Evolutionary conservation across 2,797 vertebrate genomes (phyloP).

Genomic region (Gymnothorax javanicus): DNA sequence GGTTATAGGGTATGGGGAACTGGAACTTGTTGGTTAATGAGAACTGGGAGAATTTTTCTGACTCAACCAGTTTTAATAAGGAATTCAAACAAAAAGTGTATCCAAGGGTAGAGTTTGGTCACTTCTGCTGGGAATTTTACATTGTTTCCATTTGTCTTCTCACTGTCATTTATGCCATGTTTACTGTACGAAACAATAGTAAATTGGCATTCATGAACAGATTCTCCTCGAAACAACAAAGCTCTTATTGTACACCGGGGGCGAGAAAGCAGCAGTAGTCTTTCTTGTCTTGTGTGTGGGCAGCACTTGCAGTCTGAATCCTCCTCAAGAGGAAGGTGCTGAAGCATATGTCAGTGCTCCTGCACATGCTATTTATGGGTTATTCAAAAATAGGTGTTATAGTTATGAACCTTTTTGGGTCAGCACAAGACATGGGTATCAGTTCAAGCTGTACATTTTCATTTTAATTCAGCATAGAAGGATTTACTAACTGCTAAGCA

Average conservation of each 20-base stretch:
- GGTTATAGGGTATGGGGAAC: conserved; percentile 48
- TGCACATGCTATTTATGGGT: background rate
- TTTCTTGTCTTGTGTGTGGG: background rate
- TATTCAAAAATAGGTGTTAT: background rate
- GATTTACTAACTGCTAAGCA: background rate
- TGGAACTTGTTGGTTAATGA: conserved; percentile 61
- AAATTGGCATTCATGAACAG: background rate
- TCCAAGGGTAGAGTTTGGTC: background rate
- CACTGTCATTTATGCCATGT: background rate
- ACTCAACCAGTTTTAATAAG: conserved; percentile 32
- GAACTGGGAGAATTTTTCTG: conserved; percentile 54
- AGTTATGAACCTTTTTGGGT: background rate
- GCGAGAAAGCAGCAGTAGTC: background rate
- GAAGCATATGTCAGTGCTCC: background rate
- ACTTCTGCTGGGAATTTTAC: background rate
- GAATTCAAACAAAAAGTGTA: background rate
- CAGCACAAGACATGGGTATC: background rate
- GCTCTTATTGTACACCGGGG: background rate
- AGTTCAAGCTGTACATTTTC: background rate
- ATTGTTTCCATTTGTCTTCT: background rate
- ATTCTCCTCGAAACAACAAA: background rate
- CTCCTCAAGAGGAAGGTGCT: background rate
- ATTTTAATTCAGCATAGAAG: background rate
- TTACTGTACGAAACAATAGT: background rate
- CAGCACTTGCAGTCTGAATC: background rate